phyloP scores from a whole-genome alignment of 1,140 invertebrate genomes.

The Hyles vespertilio region DNA sequence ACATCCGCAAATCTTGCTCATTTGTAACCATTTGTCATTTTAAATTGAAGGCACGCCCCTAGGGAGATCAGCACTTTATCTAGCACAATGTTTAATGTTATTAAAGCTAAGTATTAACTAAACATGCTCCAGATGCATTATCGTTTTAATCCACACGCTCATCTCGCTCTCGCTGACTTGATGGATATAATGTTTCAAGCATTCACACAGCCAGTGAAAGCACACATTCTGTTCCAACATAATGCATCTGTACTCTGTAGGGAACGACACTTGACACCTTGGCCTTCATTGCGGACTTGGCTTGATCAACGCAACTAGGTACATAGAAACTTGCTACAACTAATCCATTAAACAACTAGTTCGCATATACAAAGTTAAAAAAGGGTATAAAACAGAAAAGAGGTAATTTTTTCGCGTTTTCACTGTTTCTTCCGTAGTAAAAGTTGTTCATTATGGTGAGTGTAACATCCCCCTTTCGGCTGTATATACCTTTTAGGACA shows the following conservation, averaged over 20 bases:
- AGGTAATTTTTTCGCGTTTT: too few species aligned
- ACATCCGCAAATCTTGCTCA: too few species aligned
- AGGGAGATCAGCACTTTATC: not conserved
- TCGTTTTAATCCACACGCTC: slow-evolving; percentile 15
- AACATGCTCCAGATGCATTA: slow-evolving; percentile 5
- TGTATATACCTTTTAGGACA: too few species aligned
- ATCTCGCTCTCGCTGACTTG: slow-evolving; percentile 15
- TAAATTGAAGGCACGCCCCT: not conserved
- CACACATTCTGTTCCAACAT: slow-evolving; percentile 57
- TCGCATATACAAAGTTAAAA: too few species aligned
- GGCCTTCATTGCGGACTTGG: slow-evolving; percentile 33
- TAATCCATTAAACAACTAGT: too few species aligned
- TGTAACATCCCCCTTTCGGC: too few species aligned
- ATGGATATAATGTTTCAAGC: slow-evolving; percentile 58
- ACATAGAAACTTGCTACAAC: too few species aligned
- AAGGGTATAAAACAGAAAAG: too few species aligned
- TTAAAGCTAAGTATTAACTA: slow-evolving; percentile 1
- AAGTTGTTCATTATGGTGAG: too few species aligned
- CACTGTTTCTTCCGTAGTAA: too few species aligned
- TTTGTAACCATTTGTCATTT: too few species aligned
- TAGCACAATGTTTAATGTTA: slow-evolving; percentile 1
- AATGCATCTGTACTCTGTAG: slow-evolving; percentile 50
- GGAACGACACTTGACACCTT: slow-evolving; percentile 59
- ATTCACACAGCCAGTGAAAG: slow-evolving; percentile 57
- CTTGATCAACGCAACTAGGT: too few species aligned